Conservation (phyloP, 2,888 invertebrate genomes). For the Malthinus seriepunctatus region DNA sequence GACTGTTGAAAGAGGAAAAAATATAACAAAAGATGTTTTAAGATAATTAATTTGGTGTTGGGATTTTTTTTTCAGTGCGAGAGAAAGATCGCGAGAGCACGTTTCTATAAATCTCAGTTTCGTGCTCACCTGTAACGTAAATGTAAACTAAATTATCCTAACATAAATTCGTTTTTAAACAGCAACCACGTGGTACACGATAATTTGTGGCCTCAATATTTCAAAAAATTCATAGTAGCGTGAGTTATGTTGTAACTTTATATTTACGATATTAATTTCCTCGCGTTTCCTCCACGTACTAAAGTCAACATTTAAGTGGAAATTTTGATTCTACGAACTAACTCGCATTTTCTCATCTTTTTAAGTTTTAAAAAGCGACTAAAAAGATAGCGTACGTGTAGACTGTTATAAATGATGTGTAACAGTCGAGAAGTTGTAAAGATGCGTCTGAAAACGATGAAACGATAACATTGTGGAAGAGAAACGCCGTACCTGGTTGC, state of each 20-base stretch:
- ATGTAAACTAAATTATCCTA: conserved; percentile 51
- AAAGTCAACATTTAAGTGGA: conserved; percentile 32
- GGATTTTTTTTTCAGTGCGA: background rate
- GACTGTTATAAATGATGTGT: conserved; percentile 17
- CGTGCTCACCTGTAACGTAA: conserved; percentile 49
- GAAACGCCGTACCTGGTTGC: conserved; percentile 42
- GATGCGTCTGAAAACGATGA: conserved; percentile 32
- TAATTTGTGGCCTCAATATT: conserved; percentile 55
- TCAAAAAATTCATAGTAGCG: conserved; percentile 52
- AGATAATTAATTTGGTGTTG: conserved; percentile 1
- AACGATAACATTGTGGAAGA: conserved; percentile 34
- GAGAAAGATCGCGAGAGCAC: conserved; percentile 7
- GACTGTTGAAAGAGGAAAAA: conserved; percentile 8
- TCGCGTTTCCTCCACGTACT: conserved; percentile 44
- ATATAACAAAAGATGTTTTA: background rate
- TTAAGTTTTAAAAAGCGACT: background rate
- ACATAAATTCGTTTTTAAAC: conserved; percentile 48
- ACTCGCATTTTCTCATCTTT: conserved; percentile 8
- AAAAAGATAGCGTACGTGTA: conserved; percentile 14
- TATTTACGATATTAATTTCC: conserved; percentile 56
- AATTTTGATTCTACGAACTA: conserved; percentile 3
- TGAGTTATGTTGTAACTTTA: conserved; percentile 55
- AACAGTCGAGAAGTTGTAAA: conserved; percentile 28
- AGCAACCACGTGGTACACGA: conserved; percentile 51
- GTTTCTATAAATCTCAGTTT: conserved; percentile 32